These are phyloP conservation scores for Heliocidaris tuberculata DNA, from an alignment of 35 echinoderm and acorn worm genomes.

Conservation along the genomic window DNA sequence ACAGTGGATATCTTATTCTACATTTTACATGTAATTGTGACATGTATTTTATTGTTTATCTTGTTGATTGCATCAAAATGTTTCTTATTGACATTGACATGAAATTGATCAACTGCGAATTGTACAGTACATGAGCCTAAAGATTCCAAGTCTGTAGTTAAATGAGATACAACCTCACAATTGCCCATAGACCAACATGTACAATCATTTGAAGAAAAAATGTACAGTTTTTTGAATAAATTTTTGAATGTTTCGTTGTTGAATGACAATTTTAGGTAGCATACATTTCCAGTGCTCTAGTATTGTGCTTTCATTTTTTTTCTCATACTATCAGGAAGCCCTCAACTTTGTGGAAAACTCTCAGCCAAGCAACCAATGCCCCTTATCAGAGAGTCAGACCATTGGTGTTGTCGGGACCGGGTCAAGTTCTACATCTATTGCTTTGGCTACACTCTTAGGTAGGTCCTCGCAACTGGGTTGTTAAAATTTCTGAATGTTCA, in stretches of 20 bases:
- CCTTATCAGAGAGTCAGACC: slow-evolving; percentile 57
- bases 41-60: too few species aligned
- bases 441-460: slow-evolving; percentile 79
- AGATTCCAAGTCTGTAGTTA: too few species aligned
- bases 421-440: slow-evolving; percentile 76
- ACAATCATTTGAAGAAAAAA: too few species aligned
- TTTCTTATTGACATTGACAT: too few species aligned
- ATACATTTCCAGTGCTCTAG: neutral
- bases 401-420: slow-evolving; percentile 85
- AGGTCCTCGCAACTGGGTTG: slow-evolving; percentile 1
- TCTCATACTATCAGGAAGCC: slow-evolving; percentile 57
- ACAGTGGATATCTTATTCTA: too few species aligned
- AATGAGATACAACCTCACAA: too few species aligned
- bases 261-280: neutral
- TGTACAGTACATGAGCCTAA: too few species aligned
- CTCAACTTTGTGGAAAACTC: slow-evolving; percentile 72
- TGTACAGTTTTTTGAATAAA: too few species aligned
- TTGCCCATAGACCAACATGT: too few species aligned
- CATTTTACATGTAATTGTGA: too few species aligned
- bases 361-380: slow-evolving; percentile 47
- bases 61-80: too few species aligned
- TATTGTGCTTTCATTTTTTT: neutral
- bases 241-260: neutral
- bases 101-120: too few species aligned
- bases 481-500: neutral